These are phyloP conservation scores for Nowickia ferox DNA, from an alignment of 2,888 invertebrate genomes.

Conservation along the genomic window DNA sequence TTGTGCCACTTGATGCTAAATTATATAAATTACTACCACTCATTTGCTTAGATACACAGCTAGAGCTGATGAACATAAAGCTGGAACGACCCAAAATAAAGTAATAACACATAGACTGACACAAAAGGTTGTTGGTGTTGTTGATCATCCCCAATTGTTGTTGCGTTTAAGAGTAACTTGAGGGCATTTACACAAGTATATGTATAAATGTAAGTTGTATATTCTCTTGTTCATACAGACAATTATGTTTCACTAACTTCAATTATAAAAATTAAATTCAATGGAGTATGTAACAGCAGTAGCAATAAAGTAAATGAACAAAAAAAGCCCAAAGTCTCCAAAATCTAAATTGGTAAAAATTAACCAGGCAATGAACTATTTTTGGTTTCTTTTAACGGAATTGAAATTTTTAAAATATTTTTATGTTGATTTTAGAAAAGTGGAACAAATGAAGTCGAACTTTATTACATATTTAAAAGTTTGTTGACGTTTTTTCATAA, in stretches of 20 bases:
- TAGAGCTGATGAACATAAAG: slow-evolving; percentile 55
- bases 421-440: too few species aligned
- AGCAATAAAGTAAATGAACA: neutral
- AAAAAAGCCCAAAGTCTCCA: too few species aligned
- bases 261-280: slow-evolving; percentile 34
- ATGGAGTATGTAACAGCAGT: neutral
- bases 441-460: too few species aligned
- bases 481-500: too few species aligned
- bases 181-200: slow-evolving; percentile 16
- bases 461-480: too few species aligned
- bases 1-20: slow-evolving; percentile 59
- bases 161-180: slow-evolving; percentile 81
- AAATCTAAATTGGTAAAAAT: too few species aligned
- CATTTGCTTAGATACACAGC: slow-evolving; percentile 46
- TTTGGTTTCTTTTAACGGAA: too few species aligned
- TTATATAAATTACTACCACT: slow-evolving; percentile 62
- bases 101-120: slow-evolving; percentile 1
- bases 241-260: slow-evolving; percentile 37
- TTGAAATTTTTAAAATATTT: too few species aligned
- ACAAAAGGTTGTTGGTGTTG: slow-evolving; percentile 53
- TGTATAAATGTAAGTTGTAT: slow-evolving; percentile 2
- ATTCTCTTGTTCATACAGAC: neutral
- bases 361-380: too few species aligned
- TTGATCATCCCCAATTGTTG: slow-evolving; percentile 83
- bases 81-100: slow-evolving; percentile 72